These are phyloP conservation scores for Brachyalestes nurse DNA, from an alignment of 2,797 vertebrate genomes.

Conservation along the genomic window DNA sequence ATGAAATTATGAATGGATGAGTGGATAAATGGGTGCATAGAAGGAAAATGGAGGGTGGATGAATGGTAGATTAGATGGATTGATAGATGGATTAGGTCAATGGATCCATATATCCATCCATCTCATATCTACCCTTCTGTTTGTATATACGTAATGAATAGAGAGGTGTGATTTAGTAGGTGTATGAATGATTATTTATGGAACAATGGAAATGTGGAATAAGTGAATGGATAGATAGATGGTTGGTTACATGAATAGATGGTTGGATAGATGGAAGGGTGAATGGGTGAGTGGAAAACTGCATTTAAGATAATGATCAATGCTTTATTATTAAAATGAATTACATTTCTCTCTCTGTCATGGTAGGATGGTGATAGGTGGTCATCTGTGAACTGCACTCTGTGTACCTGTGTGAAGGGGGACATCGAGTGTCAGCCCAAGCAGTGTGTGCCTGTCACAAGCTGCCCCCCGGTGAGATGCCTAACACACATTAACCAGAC, in stretches of 20 bases:
- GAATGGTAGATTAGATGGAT: no score
- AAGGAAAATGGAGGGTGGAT: not conserved
- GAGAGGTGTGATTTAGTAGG: not conserved
- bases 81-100: no score
- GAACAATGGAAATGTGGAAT: not conserved
- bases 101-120: no score
- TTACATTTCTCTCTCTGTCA: not conserved
- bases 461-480: constrained; percentile 85
- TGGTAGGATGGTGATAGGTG: constrained; percentile 93
- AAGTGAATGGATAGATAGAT: not conserved
- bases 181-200: not conserved
- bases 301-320: not conserved
- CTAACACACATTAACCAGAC: not conserved
- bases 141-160: not conserved
- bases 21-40: not conserved
- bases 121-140: no score
- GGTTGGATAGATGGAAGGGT: not conserved
- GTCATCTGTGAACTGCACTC: constrained; percentile 94
- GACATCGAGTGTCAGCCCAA: constrained; percentile 90
- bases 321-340: not conserved
- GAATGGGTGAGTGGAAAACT: not conserved
- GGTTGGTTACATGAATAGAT: not conserved
- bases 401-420: constrained; percentile 92
- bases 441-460: constrained; percentile 90
- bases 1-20: not conserved